These are phyloP conservation scores for Eupsilia transversa DNA, from an alignment of 2,888 invertebrate genomes.

Conservation along the genomic window DNA sequence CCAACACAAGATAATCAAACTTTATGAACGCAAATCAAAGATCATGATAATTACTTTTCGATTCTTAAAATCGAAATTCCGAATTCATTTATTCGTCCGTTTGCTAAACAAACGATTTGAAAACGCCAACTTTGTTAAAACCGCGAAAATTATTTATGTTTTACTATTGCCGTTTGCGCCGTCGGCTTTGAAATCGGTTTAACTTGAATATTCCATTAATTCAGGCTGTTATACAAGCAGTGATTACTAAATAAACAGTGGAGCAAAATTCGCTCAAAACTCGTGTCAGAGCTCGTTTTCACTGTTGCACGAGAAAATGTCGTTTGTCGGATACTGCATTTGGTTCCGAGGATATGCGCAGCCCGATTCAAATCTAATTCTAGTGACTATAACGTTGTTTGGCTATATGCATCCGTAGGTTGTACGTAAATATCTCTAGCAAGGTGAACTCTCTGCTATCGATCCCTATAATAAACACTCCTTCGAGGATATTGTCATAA, in stretches of 20 bases:
- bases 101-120: constrained; percentile 76
- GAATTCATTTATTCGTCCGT: constrained; percentile 81
- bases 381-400: background rate
- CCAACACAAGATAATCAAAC: constrained; percentile 50
- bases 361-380: constrained; percentile 14
- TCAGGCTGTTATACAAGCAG: constrained; percentile 81
- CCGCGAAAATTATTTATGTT: constrained; percentile 74
- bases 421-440: background rate
- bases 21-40: constrained; percentile 58
- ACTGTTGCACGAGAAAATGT: constrained; percentile 32
- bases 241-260: constrained; percentile 82
- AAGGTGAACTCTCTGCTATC: background rate
- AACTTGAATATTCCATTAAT: constrained; percentile 87
- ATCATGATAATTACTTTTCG: constrained; percentile 55
- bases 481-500: constrained; percentile 10
- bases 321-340: constrained; percentile 12
- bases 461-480: constrained; percentile 13
- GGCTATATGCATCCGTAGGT: background rate
- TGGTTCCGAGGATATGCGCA: background rate
- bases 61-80: constrained; percentile 64
- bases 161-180: constrained; percentile 72
- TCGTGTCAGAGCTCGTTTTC: constrained; percentile 55
- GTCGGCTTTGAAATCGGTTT: constrained; percentile 77
- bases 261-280: constrained; percentile 71
- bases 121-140: constrained; percentile 70